phyloP scores from a whole-genome alignment of 2,888 invertebrate genomes.

The Drosophila rellima region DNA sequence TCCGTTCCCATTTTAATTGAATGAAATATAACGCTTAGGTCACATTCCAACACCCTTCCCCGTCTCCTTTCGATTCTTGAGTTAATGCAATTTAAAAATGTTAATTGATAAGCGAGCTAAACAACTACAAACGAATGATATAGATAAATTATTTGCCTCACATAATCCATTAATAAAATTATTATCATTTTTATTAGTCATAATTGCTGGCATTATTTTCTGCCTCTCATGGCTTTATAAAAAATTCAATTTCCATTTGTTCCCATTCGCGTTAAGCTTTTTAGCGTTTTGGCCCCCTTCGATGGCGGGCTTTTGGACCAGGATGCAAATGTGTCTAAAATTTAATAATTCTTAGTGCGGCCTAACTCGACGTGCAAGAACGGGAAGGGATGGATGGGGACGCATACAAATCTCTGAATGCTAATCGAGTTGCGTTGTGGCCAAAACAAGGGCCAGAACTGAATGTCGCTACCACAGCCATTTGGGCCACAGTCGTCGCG shows the following conservation, averaged over 20 bases:
- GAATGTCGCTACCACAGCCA: slow-evolving; percentile 69
- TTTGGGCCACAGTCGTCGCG: slow-evolving; percentile 75
- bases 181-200: slow-evolving; percentile 63
- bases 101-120: slow-evolving; percentile 79
- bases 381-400: slow-evolving; percentile 5
- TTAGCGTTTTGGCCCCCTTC: slow-evolving; percentile 45
- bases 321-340: slow-evolving; percentile 70
- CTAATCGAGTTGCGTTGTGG: slow-evolving; percentile 73
- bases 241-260: slow-evolving; percentile 70
- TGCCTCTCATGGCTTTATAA: slow-evolving; percentile 9
- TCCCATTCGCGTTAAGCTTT: slow-evolving; percentile 66
- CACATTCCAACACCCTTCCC: slow-evolving; percentile 37
- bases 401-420: slow-evolving; percentile 69
- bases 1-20: slow-evolving; percentile 66
- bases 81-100: slow-evolving; percentile 79
- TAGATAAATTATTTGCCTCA: slow-evolving; percentile 53
- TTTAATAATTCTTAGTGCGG: slow-evolving; percentile 70
- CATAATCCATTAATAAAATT: slow-evolving; percentile 81
- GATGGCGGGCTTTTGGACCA: slow-evolving; percentile 21
- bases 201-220: slow-evolving; percentile 51
- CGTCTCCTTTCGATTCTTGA: slow-evolving; percentile 9
- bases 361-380: slow-evolving; percentile 27
- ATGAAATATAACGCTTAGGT: slow-evolving; percentile 74
- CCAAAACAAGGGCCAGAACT: slow-evolving; percentile 32
- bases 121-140: slow-evolving; percentile 33